Percentiles rank a stretch among this genome's conserved stretches.
These are phyloP conservation scores for Cotesia typhae DNA, from an alignment of 1,140 invertebrate species.

Conservation along the genomic window DNA sequence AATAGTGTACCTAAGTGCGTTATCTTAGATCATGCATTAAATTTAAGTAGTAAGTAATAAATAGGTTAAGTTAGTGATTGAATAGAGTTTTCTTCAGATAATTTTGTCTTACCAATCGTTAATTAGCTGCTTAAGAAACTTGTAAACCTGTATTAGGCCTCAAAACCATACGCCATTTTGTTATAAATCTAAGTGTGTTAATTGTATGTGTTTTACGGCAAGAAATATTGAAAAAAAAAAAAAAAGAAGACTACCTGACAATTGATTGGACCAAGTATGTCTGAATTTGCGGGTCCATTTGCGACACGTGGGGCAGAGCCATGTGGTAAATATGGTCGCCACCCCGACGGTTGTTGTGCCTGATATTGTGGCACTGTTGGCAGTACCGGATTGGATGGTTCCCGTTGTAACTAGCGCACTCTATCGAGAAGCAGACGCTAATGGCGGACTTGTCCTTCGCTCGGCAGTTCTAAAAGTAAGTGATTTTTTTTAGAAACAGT, in stretches of 20 bases:
- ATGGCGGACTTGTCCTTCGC: slow-evolving; percentile 92
- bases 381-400: slow-evolving; percentile 96
- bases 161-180: not conserved
- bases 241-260: slow-evolving; percentile 74
- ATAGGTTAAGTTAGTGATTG: too few relatives aligned
- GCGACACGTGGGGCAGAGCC: slow-evolving; percentile 84
- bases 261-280: slow-evolving; percentile 96
- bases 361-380: slow-evolving; percentile 86
- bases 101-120: too few relatives aligned
- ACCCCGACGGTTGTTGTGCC: slow-evolving; percentile 85
- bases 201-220: too few relatives aligned
- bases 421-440: slow-evolving; percentile 95
- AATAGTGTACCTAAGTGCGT: too few relatives aligned
- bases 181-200: too few relatives aligned
- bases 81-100: too few relatives aligned
- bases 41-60: too few relatives aligned
- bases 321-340: slow-evolving; percentile 91
- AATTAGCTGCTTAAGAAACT: too few relatives aligned
- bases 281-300: slow-evolving; percentile 89
- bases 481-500: not conserved
- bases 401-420: slow-evolving; percentile 95
- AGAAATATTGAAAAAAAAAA: not conserved
- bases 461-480: slow-evolving; percentile 81
- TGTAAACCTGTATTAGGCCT: too few relatives aligned
- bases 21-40: too few relatives aligned